Base-by-base conservation (phyloP, 2,113 vertebrate species). In the Lepus europaeus region DNA sequence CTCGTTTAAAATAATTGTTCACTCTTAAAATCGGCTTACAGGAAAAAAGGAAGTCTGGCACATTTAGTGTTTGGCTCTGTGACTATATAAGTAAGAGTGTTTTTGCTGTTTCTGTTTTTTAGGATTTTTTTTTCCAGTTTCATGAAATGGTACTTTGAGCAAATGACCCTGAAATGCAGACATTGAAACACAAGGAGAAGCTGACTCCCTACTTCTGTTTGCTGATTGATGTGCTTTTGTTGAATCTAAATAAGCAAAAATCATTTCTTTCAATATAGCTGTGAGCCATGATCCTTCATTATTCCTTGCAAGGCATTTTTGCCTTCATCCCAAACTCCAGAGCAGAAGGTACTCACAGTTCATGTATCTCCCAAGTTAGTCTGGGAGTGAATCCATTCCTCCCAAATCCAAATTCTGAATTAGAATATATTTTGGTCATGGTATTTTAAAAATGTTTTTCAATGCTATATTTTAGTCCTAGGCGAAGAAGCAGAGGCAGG, bases 231-330 rank as follows among this genome's bases (percentile, higher is more conserved):
- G 36, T 69, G 79, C 10, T 13, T 96, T 93, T 93, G 79, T 19
- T 93, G 25, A 93, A 68, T 72, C 49, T 83, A 96, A 97, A 97
- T 93, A 94, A 0, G 11, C 36, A 95, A 96, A 96, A 39, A 7
- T 25, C 53, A 31, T 97, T 98, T 20, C 68, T 14, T 97, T 97
- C 93, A 92, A 73, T 93, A 63, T 23, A 94, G 36, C 72, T 97
- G 76, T 82, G 68, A 92, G 93, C 68, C 1, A 82, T 96, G 77
- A 91, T 90, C 27, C 27, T 0, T 31, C 64, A 83, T 93, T 97
- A 96, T 56, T 89, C 36, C 93, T 78, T 87, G 61, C 36, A 90
- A 90, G n/a, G 1, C 59, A 95, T 96, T 96, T 25, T 6, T 82
- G 6, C 1, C 45, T 87, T 27, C 63, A 88, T 84, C 72, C 91